Conservation (phyloP, 2,113 vertebrate species). For the Setophaga kirtlandii region DNA sequence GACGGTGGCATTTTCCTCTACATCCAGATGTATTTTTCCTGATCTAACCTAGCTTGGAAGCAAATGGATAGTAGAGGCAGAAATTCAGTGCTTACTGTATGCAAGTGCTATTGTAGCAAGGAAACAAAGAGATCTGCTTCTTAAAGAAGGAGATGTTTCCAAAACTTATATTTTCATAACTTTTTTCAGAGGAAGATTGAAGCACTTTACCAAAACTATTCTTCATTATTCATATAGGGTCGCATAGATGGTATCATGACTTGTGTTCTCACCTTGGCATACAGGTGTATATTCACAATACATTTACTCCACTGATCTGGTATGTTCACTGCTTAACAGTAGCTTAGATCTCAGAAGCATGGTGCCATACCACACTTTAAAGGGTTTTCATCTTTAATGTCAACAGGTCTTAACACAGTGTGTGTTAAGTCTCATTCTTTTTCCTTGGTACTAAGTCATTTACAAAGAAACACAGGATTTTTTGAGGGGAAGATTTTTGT, state of each 20-base stretch:
- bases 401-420: neutral
- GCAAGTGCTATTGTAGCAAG: conserved; percentile 49
- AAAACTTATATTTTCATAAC: conserved; percentile 57
- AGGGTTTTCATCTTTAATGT: neutral
- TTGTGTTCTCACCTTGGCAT: neutral
- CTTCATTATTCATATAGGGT: conserved; percentile 14
- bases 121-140: conserved; percentile 56
- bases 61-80: conserved; percentile 15
- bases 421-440: neutral
- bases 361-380: neutral
- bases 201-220: conserved; percentile 69
- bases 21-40: neutral
- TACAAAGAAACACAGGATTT: neutral
- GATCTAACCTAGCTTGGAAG: neutral
- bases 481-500: fast-evolving
- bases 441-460: neutral
- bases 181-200: conserved; percentile 29
- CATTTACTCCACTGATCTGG: neutral
- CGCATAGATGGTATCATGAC: neutral
- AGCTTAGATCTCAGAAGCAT: conserved; percentile 13
- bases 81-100: conserved; percentile 21
- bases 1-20: conserved; percentile 26
- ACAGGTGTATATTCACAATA: neutral
- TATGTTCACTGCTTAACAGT: neutral
- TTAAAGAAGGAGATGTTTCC: conserved; percentile 65